Evolutionary conservation across 2,113 vertebrate genomes (phyloP), one percentile per base, ranked within the genome.

Genomic region (Perca flavescens): DNA sequence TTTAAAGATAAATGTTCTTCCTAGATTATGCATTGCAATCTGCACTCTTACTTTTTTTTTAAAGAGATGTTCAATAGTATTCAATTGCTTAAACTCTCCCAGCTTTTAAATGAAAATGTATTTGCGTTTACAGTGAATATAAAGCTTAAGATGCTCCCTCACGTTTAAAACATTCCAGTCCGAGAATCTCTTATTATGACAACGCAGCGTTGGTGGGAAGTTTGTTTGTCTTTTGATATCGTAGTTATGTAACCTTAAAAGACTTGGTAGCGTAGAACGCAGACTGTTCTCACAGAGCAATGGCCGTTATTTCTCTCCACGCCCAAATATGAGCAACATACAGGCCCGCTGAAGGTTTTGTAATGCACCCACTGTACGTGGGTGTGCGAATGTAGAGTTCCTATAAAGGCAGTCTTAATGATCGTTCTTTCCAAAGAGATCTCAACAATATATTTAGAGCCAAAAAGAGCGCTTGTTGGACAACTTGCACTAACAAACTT

Each of bases 141-240:
- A 77, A 69, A 79, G 31, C 25, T 57, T 67, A 15, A 70, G 46
- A 74, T n/a, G 64, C 49, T 75, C 84, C 63, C 70, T 79, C 21
- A 71, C 72, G 47, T 79, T 79, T 14, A 70, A 80, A 82, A 87
- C 91, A 92, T 92, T 92, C 91, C 92, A 90, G 73, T 49, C 50
- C 79, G 15, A 86, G 53, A 74, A 66, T 50, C 57, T 62, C 60
- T 80, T 77, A 71, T 89, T 80, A 80, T 67, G 43, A 82, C 57
- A 31, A 40, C 16, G 2, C 40, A 11, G 73, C 74, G 79, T 76
- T 77, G 28, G 64, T 50, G 73, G 65, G 78, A 75, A 68, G 77
- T 70, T 71, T 84, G 73, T 89, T 87, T 88, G 77, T 88, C 83
- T 88, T 91, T 89, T 90, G 70, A 88, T 87, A 86, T 78, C 62